Base-by-base conservation (phyloP, 2,888 invertebrate genomes). In the Lobophora halterata region DNA sequence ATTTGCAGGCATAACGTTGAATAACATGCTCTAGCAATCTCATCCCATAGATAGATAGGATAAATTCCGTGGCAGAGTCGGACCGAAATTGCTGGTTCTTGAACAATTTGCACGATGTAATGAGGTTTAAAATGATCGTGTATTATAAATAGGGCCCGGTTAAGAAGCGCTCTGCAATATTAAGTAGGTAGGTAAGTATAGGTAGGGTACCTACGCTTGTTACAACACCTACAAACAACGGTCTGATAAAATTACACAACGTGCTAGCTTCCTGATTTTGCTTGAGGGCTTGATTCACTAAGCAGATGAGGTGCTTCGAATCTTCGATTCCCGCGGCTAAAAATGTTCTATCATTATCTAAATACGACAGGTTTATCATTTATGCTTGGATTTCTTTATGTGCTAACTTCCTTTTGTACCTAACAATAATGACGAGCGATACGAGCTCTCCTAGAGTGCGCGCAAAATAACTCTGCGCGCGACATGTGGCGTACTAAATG, bases 161-260 rank as follows among this genome's bases (percentile, higher is more conserved):
- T 36, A 49, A 47, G 55, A 52, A 29, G 35, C 20, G n/a, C n/a
- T n/a, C 44, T 46, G 42, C 43, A 24, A 12, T 24, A 24, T 6
- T n/a, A n/a, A n/a, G n/a, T n/a, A n/a, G n/a, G n/a, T n/a, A n/a
- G n/a, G n/a, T n/a, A n/a, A n/a, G n/a, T n/a, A n/a, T n/a, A n/a
- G n/a, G n/a, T 51, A 44, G 53, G 65, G 66, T 63, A 65, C 17
- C 5, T 17, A 46, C 33, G 38, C 54, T 65, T 52, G 69, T 70
- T 70, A 68, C 52, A 14, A 43, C 21, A 48, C 47, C 40, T 52
- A 56, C 52, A 58, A 64, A 57, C 55, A 57, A 52, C 38, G 52
- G 52, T 41, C 43, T 53, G 43, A 35, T 42, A 59, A 60, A 24
- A 61, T 59, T 60, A 56, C 49, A 48, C 37, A 50, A 52, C 44